Percentiles rank a stretch among this genome's conserved stretches.
These are phyloP conservation scores for Trematomus loennbergii DNA, from an alignment of 2,113 vertebrate genomes.

Conservation along the genomic window DNA sequence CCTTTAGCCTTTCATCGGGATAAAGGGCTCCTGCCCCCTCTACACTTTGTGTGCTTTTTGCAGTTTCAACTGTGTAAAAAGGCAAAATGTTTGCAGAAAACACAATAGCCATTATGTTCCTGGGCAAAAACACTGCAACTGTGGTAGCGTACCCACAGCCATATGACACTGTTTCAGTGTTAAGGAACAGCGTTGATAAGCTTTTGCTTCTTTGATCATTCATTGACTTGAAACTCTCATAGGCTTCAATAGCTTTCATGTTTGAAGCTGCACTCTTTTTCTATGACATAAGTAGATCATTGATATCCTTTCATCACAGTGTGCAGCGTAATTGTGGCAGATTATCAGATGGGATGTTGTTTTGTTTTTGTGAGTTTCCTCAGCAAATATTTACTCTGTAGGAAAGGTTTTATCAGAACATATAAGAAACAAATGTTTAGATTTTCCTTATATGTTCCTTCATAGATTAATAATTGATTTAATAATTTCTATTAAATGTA, in stretches of 20 bases:
- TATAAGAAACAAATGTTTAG: slow-evolving; percentile 60
- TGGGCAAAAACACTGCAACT: slow-evolving; percentile 56
- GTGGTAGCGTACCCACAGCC: slow-evolving; percentile 48
- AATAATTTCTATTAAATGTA: slow-evolving; percentile 37
- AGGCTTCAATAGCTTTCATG: slow-evolving; percentile 74
- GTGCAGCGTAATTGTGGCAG: slow-evolving; percentile 70
- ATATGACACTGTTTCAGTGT: slow-evolving; percentile 62
- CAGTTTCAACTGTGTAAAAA: slow-evolving; percentile 68
- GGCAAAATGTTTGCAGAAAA: slow-evolving; percentile 70
- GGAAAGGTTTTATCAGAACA: slow-evolving; percentile 59
- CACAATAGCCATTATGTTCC: slow-evolving; percentile 77
- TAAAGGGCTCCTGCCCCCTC: slow-evolving; percentile 71
- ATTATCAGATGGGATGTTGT: slow-evolving; percentile 74
- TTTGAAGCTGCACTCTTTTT: slow-evolving; percentile 76
- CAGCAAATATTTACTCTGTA: slow-evolving; percentile 64
- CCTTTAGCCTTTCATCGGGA: slow-evolving; percentile 80
- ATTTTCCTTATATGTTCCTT: slow-evolving; percentile 52
- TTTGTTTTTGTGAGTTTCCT: slow-evolving; percentile 72
- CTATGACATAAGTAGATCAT: slow-evolving; percentile 80
- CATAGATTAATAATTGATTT: slow-evolving; percentile 58
- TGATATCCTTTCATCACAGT: slow-evolving; percentile 77
- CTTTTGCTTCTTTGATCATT: slow-evolving; percentile 75
- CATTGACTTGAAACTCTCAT: slow-evolving; percentile 71
- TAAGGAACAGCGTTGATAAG: slow-evolving; percentile 74
- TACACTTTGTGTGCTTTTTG: slow-evolving; percentile 70